Evolutionary conservation across 2,888 invertebrate species (phyloP).

Genomic region (Tipula vernalis): DNA sequence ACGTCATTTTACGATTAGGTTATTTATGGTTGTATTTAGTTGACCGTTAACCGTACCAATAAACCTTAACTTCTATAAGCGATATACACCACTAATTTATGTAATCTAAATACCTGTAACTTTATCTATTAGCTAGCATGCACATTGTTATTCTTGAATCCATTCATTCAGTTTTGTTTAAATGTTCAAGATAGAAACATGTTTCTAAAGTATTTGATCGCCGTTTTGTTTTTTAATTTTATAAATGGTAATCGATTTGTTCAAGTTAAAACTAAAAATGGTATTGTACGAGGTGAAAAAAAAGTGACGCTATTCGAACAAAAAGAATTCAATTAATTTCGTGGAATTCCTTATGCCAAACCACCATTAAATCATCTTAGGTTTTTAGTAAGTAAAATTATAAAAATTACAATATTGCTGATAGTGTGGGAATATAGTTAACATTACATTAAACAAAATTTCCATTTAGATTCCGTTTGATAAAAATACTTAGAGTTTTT

Average conservation of each 20-base stretch:
- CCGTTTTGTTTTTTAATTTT: neutral
- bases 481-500: too few relatives aligned
- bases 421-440: neutral
- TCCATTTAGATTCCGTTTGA: neutral
- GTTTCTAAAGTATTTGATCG: neutral
- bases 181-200: neutral
- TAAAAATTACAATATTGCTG: too few relatives aligned
- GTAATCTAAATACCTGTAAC: too few relatives aligned
- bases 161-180: neutral
- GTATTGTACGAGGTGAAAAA: neutral
- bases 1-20: too few relatives aligned
- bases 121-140: too few relatives aligned
- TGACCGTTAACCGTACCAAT: too few relatives aligned
- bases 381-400: neutral
- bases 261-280: constrained; percentile 4
- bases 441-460: neutral
- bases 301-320: neutral
- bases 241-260: neutral
- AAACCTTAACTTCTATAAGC: too few relatives aligned
- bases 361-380: neutral
- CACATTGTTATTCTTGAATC: too few relatives aligned
- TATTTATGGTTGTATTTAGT: too few relatives aligned
- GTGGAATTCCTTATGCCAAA: neutral
- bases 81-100: too few relatives aligned
- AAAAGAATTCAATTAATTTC: neutral